Base-by-base conservation (phyloP, 1,140 invertebrate species). In the Oncopodura yosiiana region DNA sequence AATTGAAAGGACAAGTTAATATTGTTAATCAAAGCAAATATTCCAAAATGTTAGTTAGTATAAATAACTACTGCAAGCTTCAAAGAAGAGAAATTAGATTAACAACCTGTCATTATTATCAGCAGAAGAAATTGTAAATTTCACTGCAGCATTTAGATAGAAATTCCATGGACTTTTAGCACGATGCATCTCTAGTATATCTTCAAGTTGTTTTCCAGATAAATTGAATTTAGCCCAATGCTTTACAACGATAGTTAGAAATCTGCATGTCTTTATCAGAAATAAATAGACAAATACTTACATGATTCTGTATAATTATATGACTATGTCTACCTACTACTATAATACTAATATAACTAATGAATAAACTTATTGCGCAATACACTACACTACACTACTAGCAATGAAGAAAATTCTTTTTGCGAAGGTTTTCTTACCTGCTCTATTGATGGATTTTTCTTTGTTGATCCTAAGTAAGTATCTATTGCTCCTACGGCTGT, bases 101-200 rank as follows among this genome's bases (percentile, higher is more conserved):
- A n/a, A 34, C 30, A 43, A 63, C 61, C 61, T 63, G 39, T 63
- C 61, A 51, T n/a, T n/a, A n/a, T n/a, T n/a, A n/a, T 59, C 53
- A 12, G 61, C 37, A 14, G 49, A 41, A 36, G 53, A 26, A 45
- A 63, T 60, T 6, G 54, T 54, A 42, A 60, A 58, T 30, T 53
- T 60, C 5, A 63, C 19, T 8, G 61, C 57, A 49, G 34, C 34
- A 44, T 49, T 58, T 32, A 63, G 41, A 44, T 36, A 41, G 24
- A 43, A 26, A 32, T 59, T 51, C 61, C 61, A 63, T 8, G 38
- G 38, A 36, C 58, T 16, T 14, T 42, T 41, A 21, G 36, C 36
- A 36, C 48, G 43, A 24, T 60, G 42, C 6, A 21, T 19, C 29
- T 57, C 41, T 1, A 63, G 52, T 27, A 60, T 58, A 27, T 58